Conservation (phyloP, 2,113 vertebrate species). For the Dermatemys mawii region DNA sequence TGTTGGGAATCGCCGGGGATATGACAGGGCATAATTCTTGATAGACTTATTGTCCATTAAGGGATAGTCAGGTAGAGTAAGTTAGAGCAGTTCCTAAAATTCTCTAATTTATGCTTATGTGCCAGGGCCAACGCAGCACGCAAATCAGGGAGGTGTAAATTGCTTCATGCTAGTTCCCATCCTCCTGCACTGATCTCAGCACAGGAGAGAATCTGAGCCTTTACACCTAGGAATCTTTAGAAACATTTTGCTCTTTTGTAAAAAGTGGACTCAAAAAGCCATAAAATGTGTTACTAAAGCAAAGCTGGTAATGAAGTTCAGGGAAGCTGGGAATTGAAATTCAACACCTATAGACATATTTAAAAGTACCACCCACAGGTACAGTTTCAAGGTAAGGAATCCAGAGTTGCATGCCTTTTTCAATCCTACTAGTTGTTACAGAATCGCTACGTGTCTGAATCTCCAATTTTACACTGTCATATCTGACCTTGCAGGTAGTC, state of each 20-base stretch:
- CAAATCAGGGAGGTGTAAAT: background rate
- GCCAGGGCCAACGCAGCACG: rapidly evolving
- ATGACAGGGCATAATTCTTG: background rate
- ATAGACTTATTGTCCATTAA: background rate
- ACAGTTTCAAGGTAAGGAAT: background rate
- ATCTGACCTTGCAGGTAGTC: background rate
- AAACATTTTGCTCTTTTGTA: background rate
- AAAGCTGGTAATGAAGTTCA: background rate
- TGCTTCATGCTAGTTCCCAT: background rate
- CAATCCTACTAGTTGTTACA: background rate
- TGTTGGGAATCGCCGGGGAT: background rate
- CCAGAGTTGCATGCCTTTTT: background rate
- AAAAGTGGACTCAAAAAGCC: background rate
- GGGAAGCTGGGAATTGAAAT: background rate
- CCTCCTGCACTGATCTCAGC: background rate
- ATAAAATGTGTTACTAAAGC: too few relatives aligned
- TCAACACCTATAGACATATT: background rate
- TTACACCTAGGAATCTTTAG: background rate
- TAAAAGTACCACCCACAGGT: background rate
- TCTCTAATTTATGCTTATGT: background rate
- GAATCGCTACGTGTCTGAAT: background rate
- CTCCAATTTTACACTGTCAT: background rate
- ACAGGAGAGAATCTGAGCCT: background rate
- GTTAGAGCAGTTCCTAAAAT: background rate
- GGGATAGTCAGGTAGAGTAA: background rate